Evolutionary conservation across 2,113 vertebrate species (phyloP), one percentile per base, ranked within the genome.

Genomic region (Periophthalmus modestus): DNA sequence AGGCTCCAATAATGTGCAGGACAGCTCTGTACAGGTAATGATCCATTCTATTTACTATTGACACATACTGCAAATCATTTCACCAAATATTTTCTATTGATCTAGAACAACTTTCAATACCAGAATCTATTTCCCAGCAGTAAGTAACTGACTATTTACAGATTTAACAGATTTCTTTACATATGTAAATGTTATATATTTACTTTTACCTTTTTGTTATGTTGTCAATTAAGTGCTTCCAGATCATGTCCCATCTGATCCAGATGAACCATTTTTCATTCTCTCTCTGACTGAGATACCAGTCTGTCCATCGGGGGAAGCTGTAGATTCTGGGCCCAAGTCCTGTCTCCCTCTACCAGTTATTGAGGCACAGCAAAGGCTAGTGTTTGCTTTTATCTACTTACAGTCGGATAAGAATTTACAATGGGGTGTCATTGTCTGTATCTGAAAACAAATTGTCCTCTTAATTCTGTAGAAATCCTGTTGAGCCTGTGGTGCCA

Each of bases 271-370:
- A 0, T 87, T 92, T 63, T 93, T 92, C 73, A 89, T 93, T 73
- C 90, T 93, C 23, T 92, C 92, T n/a, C 88, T 94, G 71, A 92
- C 86, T 16, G 91, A 89, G 79, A 87, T 93, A 69, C 89, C 92
- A 7, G 66, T 89, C 14, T 23, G 71, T n/a, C 68, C 78, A 10
- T 36, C 67, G 1, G 81, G 12, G 55, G 80, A 63, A 52, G 69
- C 23, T 58, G 19, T 50, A 67, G 68, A 15, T 43, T 54, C 47
- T 4, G 10, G 1, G 9, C 47, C 61, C 0, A 82, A 81, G 58
- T 59, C 76, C 71, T 23, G 39, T 69, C 34, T 63, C 12, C 69
- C 83, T 10, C 43, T 2, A 36, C 15, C 81, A 69, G 81, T 82
- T 24, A 5, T 28, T 18, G 66, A 68, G 2, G 10, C 46, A 24